phyloP scores from a whole-genome alignment of 2,888 invertebrate genomes.

The Patella pellucida region DNA sequence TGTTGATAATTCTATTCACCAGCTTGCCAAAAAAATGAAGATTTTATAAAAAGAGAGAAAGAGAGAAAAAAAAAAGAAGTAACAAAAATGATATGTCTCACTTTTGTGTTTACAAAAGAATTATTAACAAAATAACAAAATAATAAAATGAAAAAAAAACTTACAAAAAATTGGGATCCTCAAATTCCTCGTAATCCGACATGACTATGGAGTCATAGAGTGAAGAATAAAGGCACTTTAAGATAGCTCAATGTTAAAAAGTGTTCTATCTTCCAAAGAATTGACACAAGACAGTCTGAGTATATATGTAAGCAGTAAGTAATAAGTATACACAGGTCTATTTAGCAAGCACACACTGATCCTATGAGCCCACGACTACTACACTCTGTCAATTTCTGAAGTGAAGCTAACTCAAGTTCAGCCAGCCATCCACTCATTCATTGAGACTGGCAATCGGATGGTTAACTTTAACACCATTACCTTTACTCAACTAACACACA shows the following conservation, averaged over 20 bases:
- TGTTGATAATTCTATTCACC: too few relatives aligned
- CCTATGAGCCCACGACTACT: slow-evolving; percentile 1
- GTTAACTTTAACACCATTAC: neutral
- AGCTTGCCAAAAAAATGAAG: too few relatives aligned
- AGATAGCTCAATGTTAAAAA: neutral
- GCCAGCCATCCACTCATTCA: slow-evolving; percentile 6
- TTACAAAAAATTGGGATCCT: slow-evolving; percentile 8
- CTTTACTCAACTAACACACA: too few relatives aligned
- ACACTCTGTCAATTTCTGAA: neutral
- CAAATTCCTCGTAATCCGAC: slow-evolving; percentile 11
- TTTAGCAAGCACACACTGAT: slow-evolving; percentile 1
- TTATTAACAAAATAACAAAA: neutral
- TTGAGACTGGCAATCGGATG: neutral
- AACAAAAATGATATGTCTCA: too few relatives aligned
- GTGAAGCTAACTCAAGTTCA: neutral
- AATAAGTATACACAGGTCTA: neutral
- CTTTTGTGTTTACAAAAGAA: too few relatives aligned
- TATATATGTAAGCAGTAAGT: neutral
- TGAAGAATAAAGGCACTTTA: neutral
- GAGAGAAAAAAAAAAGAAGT: too few relatives aligned
- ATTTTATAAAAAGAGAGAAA: too few relatives aligned
- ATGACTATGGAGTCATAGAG: slow-evolving; percentile 2
- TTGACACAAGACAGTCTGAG: neutral
- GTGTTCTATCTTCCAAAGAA: neutral
- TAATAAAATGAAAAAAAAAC: neutral